Evolutionary conservation across 2,888 invertebrate genomes (phyloP), one percentile per base, ranked within the genome.

Genomic region (Catonia carolina): DNA sequence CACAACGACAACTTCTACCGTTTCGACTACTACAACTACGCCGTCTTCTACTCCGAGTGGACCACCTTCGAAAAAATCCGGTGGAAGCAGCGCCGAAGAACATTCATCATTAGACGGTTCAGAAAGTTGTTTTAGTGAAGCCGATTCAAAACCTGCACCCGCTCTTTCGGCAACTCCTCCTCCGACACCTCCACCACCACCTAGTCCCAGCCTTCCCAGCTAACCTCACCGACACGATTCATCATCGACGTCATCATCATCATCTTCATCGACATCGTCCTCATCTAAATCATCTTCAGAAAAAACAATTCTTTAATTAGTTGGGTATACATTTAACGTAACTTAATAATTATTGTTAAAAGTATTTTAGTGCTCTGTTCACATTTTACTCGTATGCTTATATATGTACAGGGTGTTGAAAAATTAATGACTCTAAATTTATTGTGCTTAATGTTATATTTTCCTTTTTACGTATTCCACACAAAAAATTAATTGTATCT

Each of bases 81-180:
- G 58, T 23, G 10, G 56, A 15, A 56, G 60, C 39, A 61, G 62
- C 49, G 59, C 61, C 45, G 62, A 61, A 37, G 64, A 64, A 23
- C 61, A 63, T 39, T 63, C 64, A 7, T 64, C 65, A 14, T 22
- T 63, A 55, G 65, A 64, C 27, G 64, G 63, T 20, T 63, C 64
- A 5, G 66, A 65, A 48, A 63, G 63, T 52, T 65, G 65, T 55
- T 63, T 63, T 41, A 65, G 64, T 47, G 60, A 61, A 31, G 64
- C 60, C 50, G 63, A 62, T 49, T 61, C 62, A 35, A 60, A 59
- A 15, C 58, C 59, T 3, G 54, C 56, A 23, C 51, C 58, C 6
- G 53, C 59, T 8, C 45, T 53, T 8, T 45, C 57, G 12, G 37
- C 58, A 14, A 35, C 58, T 2, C 58, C 58, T 1, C 49, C 56